Base-by-base conservation (phyloP, 2,888 invertebrate genomes). In the Xestia sexstrigata region DNA sequence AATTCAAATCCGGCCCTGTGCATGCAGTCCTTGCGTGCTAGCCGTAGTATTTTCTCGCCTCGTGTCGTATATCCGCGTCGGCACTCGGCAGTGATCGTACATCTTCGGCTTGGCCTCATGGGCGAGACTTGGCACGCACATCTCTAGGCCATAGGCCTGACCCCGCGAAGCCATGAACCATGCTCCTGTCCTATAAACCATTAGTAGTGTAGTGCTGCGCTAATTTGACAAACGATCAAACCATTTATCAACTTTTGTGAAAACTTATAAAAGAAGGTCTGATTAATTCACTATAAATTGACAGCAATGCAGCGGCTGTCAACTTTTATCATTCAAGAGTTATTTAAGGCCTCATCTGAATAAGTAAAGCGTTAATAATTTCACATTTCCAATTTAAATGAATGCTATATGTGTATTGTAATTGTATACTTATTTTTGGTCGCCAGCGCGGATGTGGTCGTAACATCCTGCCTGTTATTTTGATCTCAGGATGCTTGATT, bases 1-100 rank as follows among this genome's bases (percentile, higher is more conserved):
- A 85, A 87, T 85, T 87, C 83, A 86, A 87, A 85, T 89, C 45
- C 89, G 75, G 60, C 83, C 81, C 88, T 89, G 88, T 60, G 81
- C 70, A 81, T 86, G 85, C 84, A 87, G 76, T 87, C 77, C 82
- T 89, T 80, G 89, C 88, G 81, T 89, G 87, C 79, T 87, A 47
- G 77, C 72, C 47, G 88, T 90, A 90, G 91, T 93, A 93, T 92
- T 91, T 93, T 91, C 92, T 91, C 90, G 90, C 90, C 87, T 85
- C 82, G 88, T 89, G 82, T 92, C 90, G 91, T 93, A 93, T 92
- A 93, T 93, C 91, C 90, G 83, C 85, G 81, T 83, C 82, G 45
- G 90, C 90, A 89, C 80, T 83, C 82, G 45, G 90, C 90, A 89
- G 89, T 80, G 84, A 75, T 87, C 90, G 90, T 92, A 90, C 88